Evolutionary conservation across 2,113 vertebrate genomes (phyloP).

Genomic region (Atherinomorus stipes): DNA sequence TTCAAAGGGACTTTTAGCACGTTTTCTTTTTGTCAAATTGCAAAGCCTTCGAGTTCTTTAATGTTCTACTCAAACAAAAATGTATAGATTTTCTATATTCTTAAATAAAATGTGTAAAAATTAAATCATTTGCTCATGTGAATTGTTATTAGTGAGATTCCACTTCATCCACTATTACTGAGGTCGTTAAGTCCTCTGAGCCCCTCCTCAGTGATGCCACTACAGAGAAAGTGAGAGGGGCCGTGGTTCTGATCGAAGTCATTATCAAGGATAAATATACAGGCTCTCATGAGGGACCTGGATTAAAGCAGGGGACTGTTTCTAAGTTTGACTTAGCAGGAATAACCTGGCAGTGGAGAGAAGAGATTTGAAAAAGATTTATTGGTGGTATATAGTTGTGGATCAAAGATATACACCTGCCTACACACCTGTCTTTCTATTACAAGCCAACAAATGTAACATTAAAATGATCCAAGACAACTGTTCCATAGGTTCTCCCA

Average conservation of each 20-base stretch:
- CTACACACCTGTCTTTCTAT: neutral
- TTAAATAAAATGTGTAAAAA: too few species aligned
- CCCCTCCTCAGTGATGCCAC: constrained; percentile 43
- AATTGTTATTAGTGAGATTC: neutral
- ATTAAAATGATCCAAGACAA: neutral
- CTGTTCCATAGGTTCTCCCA: neutral
- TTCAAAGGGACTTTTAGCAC: too few species aligned
- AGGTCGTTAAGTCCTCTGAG: constrained; percentile 35
- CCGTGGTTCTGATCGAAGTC: constrained; percentile 69
- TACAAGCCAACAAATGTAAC: neutral
- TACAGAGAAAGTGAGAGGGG: constrained; percentile 41
- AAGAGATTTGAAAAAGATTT: constrained; percentile 45
- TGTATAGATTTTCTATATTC: neutral
- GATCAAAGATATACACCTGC: constrained; percentile 1
- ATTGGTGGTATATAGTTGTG: constrained; percentile 16
- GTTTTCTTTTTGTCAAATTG: neutral
- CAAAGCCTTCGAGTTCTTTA: neutral
- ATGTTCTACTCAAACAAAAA: too few species aligned
- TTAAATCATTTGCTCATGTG: too few species aligned
- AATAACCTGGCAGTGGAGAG: constrained; percentile 39
- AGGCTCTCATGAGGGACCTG: constrained; percentile 44
- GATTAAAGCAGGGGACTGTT: constrained; percentile 64
- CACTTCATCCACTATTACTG: neutral
- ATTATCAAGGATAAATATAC: constrained; percentile 76
- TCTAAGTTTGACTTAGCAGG: constrained; percentile 61